A percentile compares a stretch with the other conserved stretches of the same genome.
Conservation (phyloP, 2,113 vertebrate genomes). For the Lepisosteus oculatus region DNA sequence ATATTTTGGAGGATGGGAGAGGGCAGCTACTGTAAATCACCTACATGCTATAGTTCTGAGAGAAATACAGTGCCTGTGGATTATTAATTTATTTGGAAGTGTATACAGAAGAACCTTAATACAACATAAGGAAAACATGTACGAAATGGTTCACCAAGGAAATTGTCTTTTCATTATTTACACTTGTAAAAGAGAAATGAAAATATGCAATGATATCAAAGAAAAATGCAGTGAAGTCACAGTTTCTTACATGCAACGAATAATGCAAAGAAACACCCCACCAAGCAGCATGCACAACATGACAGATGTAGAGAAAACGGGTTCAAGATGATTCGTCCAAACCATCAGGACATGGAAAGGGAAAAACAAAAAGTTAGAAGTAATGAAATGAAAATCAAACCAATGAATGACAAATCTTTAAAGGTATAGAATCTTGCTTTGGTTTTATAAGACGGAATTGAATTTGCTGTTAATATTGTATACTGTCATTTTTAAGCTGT, state of each 20-base stretch:
- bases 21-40: too few species aligned
- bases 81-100: too few species aligned
- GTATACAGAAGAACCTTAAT: too few species aligned
- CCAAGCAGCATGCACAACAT: constrained; percentile 71
- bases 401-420: too few species aligned
- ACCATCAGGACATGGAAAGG: constrained; percentile 55
- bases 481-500: too few species aligned
- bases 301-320: constrained; percentile 58
- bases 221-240: constrained; percentile 5
- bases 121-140: too few species aligned
- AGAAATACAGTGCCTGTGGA: too few species aligned
- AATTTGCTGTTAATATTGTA: too few species aligned
- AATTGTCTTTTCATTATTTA: too few species aligned
- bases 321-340: constrained; percentile 63
- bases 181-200: constrained; percentile 18
- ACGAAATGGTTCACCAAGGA: too few species aligned
- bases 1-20: too few species aligned
- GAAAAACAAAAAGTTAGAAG: constrained; percentile 54
- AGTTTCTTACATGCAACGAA: constrained; percentile 70
- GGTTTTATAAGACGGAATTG: neutral
- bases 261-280: constrained; percentile 66
- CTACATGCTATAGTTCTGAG: too few species aligned
- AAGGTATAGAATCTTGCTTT: neutral
- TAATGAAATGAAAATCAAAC: constrained; percentile 14
- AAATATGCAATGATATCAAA: constrained; percentile 42